phyloP scores from a whole-genome alignment of 2,797 vertebrate species.

The Numenius phaeopus region DNA sequence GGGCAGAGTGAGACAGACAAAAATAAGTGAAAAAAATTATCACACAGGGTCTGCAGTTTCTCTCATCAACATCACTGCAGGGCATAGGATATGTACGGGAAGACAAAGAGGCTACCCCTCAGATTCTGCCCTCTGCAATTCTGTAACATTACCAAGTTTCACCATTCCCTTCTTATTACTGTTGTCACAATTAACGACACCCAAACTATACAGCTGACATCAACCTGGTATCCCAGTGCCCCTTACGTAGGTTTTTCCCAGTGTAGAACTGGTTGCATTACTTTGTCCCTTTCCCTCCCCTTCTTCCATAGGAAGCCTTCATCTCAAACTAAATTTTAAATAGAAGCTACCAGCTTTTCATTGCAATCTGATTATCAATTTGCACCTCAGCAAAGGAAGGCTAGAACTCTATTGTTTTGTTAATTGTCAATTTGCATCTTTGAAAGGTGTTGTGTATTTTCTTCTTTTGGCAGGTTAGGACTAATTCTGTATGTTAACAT shows the following conservation, averaged over 20 bases:
- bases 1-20: not conserved
- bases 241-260: not conserved
- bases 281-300: not conserved
- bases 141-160: not conserved
- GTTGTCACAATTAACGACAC: not conserved
- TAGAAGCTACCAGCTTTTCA: slow-evolving; percentile 66
- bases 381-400: slow-evolving; percentile 80
- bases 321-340: slow-evolving; percentile 72
- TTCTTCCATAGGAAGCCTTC: slow-evolving; percentile 62
- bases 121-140: not conserved
- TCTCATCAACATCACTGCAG: not conserved
- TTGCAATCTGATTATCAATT: slow-evolving; percentile 80
- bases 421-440: slow-evolving; percentile 87
- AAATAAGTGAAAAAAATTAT: not conserved
- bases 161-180: not conserved
- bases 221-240: not conserved
- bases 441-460: slow-evolving; percentile 82
- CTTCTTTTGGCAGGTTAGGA: slow-evolving; percentile 80
- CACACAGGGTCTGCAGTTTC: not conserved
- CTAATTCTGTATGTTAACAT: slow-evolving; percentile 80
- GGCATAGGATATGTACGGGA: not conserved
- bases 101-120: not conserved
- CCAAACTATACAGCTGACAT: not conserved
- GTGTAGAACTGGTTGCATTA: not conserved
- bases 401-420: slow-evolving; percentile 82